Evolutionary conservation across 2,888 invertebrate species (phyloP).

Genomic region (Tenthredo scrophulariae): DNA sequence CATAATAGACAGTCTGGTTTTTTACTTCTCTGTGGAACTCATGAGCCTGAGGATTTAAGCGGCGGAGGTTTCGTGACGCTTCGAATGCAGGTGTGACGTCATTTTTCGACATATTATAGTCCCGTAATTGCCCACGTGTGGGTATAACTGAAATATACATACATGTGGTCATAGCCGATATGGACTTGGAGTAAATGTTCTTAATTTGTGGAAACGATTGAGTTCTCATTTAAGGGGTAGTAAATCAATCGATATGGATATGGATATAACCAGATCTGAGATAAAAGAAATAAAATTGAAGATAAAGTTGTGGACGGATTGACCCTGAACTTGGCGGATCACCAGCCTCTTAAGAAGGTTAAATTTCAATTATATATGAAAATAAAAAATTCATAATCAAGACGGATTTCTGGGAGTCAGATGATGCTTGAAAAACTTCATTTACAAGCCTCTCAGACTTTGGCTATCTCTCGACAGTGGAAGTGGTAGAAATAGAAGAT

Average conservation of each 20-base stretch:
- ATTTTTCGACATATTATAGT: not conserved
- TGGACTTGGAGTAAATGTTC: not conserved
- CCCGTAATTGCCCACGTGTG: not conserved
- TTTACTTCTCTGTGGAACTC: not conserved
- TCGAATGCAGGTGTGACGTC: slow-evolving; percentile 16
- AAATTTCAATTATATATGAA: not conserved
- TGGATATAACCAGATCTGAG: not conserved
- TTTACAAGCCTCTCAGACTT: not conserved
- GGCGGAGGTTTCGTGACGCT: not conserved
- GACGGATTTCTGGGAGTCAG: not conserved
- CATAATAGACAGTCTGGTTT: slow-evolving; percentile 33
- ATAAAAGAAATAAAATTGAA: not conserved
- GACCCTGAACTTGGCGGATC: slow-evolving; percentile 26
- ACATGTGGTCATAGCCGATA: not conserved
- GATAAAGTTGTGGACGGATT: not conserved
- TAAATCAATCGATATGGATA: not conserved
- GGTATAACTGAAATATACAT: not conserved
- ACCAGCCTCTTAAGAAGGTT: not conserved
- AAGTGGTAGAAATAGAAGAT: not conserved
- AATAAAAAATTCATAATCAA: not conserved
- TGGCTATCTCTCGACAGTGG: not conserved
- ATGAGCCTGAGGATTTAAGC: not conserved
- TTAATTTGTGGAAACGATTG: not conserved
- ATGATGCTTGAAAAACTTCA: not conserved
- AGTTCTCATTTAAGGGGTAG: not conserved